Base-by-base conservation (phyloP, 2,113 vertebrate species). In the Syngnathoides biaculeatus region DNA sequence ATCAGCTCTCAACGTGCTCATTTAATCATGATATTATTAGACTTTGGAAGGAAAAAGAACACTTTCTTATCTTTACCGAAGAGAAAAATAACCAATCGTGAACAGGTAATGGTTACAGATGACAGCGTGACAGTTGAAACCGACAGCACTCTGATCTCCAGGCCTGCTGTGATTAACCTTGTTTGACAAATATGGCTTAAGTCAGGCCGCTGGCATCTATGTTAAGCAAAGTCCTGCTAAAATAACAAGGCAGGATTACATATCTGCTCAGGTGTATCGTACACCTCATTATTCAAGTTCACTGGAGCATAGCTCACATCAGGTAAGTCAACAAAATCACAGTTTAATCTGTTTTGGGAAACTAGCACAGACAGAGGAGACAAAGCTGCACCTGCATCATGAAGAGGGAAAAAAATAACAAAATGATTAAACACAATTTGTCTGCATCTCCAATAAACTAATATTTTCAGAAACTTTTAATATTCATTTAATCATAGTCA, bases 231-330 rank as follows among this genome's bases (percentile, higher is more conserved):
- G 75, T 79, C 64, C 81, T 75, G 68, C 74, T 80, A 77, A 67
- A 86, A 90, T 71, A 91, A 90, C 84, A 90, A 79, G 65, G n/a
- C 20, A 3, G 81, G 86, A 87, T 90, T 88, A 86, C 53, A 55
- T 62, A 69, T 79, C 71, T 67, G 66, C 76, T 89, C 89, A 87
- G 89, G 88, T 89, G 84, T 13, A 38, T 68, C 58, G 26, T 78
- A 65, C 27, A 55, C 67, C 74, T 77, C 75, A 87, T 79, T 79
- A 91, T 87, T 87, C 78, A 88, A 74, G 78, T 79, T 69, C 85
- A 75, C 72, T 79, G 82, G 73, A 88, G 88, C 83, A 82, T 71
- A 90, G 78, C 86, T 81, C 74, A 76, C 14, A 68, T 77, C 69
- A 77, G 81, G 72, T 74, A 77, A 84, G 86, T 84, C 80, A 85